Conservation (phyloP, 2,888 invertebrate species). For the Dynastes hyllus region DNA sequence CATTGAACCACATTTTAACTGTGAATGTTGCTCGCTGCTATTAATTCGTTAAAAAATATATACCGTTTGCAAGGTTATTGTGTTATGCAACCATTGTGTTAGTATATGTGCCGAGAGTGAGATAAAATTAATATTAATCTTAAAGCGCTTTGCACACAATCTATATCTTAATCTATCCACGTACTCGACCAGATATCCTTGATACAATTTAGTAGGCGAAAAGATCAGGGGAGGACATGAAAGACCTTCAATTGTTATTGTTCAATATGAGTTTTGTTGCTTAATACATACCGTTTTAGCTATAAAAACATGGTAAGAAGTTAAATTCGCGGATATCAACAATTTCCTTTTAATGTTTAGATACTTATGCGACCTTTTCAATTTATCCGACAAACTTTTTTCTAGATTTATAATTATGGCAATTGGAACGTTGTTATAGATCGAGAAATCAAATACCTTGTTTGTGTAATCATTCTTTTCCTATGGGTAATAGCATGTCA, state of each 20-base stretch:
- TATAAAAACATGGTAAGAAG: too few relatives aligned
- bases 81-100: conserved; percentile 29
- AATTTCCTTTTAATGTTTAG: conserved; percentile 14
- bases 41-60: conserved; percentile 30
- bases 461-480: neutral
- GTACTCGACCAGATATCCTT: conserved; percentile 30
- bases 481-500: neutral
- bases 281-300: neutral
- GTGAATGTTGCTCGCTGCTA: conserved; percentile 30
- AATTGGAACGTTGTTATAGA: neutral
- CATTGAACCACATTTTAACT: conserved; percentile 41
- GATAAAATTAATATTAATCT: conserved; percentile 22
- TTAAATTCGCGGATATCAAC: neutral
- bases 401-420: neutral
- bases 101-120: neutral
- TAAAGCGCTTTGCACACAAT: conserved; percentile 17
- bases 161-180: conserved; percentile 15
- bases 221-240: conserved; percentile 12
- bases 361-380: conserved; percentile 9
- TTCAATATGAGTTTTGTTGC: conserved; percentile 4
- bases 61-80: conserved; percentile 44
- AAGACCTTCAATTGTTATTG: conserved; percentile 28
- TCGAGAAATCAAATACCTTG: neutral
- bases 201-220: conserved; percentile 41
- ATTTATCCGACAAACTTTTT: neutral